Base-by-base conservation (phyloP, 2,888 invertebrate genomes). In the Hirtodrosophila cameraria region DNA sequence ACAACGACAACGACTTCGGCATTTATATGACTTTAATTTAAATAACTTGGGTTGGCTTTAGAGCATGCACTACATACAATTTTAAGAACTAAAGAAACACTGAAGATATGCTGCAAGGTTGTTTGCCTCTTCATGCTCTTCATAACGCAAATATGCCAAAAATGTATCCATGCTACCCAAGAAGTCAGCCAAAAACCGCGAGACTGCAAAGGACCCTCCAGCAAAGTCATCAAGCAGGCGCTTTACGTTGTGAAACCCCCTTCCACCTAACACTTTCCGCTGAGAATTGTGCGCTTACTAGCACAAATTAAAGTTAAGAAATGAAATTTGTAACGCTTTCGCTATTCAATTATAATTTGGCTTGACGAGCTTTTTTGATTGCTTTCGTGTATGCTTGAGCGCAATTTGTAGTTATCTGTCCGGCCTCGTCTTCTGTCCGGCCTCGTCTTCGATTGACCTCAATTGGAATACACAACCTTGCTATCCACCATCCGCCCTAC, bases 301-400 rank as follows among this genome's bases (percentile, higher is more conserved):
- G 43, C 57, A 70, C 57, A 77, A 77, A 69, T 81, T 78, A 39
- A 73, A 77, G 82, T 61, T 62, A 48, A 42, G 71, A 74, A 74
- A 81, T 76, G 52, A 77, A 68, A 76, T 77, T 76, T 76, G 78
- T 81, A 62, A 77, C 75, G 69, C 78, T 81, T 81, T 75, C 73
- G 81, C 77, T 80, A 72, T 80, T 75, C 73, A 80, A 75, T 72
- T 75, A 67, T 60, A 72, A 73, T 73, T 67, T 62, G 23, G 38
- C 41, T 49, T 73, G 73, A 61, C 66, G 76, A 78, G 61, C n/a
- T 55, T 57, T 81, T 67, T 60, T 81, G 77, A 73, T 81, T 81
- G 77, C 74, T 77, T 81, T 81, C 57, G 52, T 64, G 62, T 63
- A 55, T 73, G 82, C 63, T 38, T 68, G 68, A 75, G 58, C 69